Percentiles rank a stretch among this genome's conserved stretches.
These are phyloP conservation scores for Ptychadena robeensis DNA, from an alignment of 2,797 vertebrate genomes.

Conservation along the genomic window DNA sequence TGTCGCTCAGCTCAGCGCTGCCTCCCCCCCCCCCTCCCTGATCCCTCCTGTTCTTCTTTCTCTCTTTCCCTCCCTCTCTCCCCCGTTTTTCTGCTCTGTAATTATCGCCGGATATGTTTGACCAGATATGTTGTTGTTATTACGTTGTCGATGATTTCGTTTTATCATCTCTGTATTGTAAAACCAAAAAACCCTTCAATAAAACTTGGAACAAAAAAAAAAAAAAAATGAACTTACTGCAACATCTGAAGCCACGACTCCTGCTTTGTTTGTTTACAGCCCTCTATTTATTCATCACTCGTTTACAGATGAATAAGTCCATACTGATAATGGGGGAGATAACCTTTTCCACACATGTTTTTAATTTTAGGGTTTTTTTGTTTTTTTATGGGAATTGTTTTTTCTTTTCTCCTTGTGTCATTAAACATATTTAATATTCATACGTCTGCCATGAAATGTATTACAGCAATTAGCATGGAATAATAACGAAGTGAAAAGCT, in stretches of 20 bases:
- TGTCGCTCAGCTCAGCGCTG: too few relatives aligned
- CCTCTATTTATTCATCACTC: background rate
- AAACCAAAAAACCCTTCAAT: background rate
- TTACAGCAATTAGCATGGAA: slow-evolving; percentile 25
- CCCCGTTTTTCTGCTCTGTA: background rate
- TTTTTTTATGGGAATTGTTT: background rate
- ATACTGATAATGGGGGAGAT: slow-evolving; percentile 4
- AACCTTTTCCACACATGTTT: background rate
- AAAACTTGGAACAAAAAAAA: background rate
- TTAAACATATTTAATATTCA: slow-evolving; percentile 23
- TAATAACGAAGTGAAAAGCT: slow-evolving; percentile 11
- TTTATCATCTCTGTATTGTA: too few relatives aligned
- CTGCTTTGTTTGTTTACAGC: slow-evolving; percentile 5
- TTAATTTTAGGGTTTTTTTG: background rate
- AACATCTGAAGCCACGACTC: background rate
- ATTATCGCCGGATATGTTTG: background rate
- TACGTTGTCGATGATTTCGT: too few relatives aligned
- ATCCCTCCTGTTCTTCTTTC: too few relatives aligned
- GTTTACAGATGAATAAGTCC: background rate
- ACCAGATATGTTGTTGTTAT: too few relatives aligned
- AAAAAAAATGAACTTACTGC: background rate
- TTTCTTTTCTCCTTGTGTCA: background rate
- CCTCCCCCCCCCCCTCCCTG: background rate
- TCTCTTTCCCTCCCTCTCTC: too few relatives aligned
- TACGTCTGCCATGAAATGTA: background rate